phyloP scores from a whole-genome alignment of 35 echinoderm and acorn worm genomes.

The Acanthaster planci region DNA sequence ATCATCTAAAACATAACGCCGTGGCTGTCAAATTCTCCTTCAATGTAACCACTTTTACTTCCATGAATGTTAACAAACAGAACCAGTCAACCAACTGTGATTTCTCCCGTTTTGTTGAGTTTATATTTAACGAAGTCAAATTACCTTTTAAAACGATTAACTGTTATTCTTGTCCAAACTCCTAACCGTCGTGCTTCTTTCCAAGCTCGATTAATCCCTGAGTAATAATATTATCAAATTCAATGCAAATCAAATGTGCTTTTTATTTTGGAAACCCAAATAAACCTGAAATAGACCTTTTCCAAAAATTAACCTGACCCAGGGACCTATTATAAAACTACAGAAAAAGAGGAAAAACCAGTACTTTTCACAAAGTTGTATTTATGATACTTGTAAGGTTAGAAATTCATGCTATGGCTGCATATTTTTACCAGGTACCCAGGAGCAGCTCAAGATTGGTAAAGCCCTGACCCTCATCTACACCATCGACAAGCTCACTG shows the following conservation, averaged over 20 bases:
- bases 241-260: no score
- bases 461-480: constrained; percentile 21
- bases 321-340: background rate
- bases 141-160: no score
- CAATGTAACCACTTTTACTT: background rate
- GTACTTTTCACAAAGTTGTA: no score
- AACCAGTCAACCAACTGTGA: background rate
- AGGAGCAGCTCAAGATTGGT: constrained; percentile 23
- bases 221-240: no score
- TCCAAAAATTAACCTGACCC: no score
- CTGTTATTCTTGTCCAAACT: no score
- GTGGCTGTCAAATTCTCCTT: background rate
- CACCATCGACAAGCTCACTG: constrained; percentile 1
- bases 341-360: background rate
- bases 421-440: background rate
- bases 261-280: no score
- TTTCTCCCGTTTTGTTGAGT: background rate
- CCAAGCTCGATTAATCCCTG: no score
- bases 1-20: background rate
- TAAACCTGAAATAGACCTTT: no score
- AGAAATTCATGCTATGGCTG: background rate
- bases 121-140: background rate
- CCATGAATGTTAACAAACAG: background rate
- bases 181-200: no score
- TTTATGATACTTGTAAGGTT: no score